phyloP scores from a whole-genome alignment of 2,113 vertebrate species.

The Plotosus lineatus region DNA sequence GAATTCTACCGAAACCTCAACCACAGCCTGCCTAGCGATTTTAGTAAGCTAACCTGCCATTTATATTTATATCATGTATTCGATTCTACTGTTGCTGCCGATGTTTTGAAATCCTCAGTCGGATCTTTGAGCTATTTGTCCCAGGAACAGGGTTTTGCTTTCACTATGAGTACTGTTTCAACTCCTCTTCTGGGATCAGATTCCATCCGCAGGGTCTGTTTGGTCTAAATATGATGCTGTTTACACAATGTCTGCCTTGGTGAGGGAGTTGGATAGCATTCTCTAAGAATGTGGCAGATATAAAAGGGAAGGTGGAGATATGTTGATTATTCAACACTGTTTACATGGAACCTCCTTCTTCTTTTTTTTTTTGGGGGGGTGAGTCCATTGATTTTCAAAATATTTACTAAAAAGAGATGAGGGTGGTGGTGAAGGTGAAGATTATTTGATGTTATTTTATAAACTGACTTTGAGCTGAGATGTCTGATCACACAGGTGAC shows the following conservation, averaged over 20 bases:
- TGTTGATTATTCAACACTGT: background rate
- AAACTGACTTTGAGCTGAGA: no score
- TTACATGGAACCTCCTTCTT: background rate
- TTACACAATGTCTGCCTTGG: background rate
- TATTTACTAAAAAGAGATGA: background rate
- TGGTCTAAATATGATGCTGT: background rate
- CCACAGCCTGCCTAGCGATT: conserved; percentile 94
- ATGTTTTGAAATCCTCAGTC: background rate
- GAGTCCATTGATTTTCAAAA: background rate
- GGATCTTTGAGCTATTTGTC: background rate
- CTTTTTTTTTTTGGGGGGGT: background rate
- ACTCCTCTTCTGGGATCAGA: background rate
- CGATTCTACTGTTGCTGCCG: background rate
- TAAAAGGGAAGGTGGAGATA: background rate
- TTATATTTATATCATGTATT: background rate
- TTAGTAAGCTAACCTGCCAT: conserved; percentile 80
- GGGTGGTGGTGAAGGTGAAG: no score
- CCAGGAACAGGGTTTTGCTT: background rate
- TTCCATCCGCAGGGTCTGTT: background rate
- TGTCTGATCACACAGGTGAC: no score
- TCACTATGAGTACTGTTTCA: background rate
- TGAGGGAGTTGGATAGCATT: background rate
- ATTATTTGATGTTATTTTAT: no score
- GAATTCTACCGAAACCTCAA: conserved; percentile 97
- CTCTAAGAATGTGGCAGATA: background rate